These are phyloP conservation scores for Flexamia atlantica DNA, from an alignment of 2,888 invertebrate genomes.

Conservation along the genomic window DNA sequence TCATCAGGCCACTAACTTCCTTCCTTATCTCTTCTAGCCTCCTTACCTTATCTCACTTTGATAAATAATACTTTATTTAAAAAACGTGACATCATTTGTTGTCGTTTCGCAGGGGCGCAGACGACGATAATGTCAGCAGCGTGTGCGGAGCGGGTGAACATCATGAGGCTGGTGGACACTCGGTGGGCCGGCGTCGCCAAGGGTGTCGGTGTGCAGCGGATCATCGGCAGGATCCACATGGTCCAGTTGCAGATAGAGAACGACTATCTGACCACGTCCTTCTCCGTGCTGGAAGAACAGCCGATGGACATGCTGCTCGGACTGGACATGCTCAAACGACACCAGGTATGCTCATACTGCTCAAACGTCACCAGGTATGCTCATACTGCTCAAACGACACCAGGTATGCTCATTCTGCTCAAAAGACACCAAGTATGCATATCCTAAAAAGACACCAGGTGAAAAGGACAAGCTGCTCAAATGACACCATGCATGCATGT, in stretches of 20 bases:
- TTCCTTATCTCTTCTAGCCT: too few relatives aligned
- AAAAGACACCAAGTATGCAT: too few relatives aligned
- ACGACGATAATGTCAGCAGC: conserved; percentile 98
- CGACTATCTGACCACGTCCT: conserved; percentile 96
- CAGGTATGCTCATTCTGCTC: conserved; percentile 88
- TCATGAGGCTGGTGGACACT: conserved; percentile 92
- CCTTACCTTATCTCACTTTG: too few relatives aligned
- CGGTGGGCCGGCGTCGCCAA: conserved; percentile 98
- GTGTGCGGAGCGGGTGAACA: conserved; percentile 96
- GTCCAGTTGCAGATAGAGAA: conserved; percentile 95
- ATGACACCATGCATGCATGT: too few relatives aligned
- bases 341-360: conserved; percentile 94
- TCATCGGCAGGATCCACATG: conserved; percentile 97
- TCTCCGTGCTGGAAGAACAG: conserved; percentile 97
- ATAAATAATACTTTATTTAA: too few relatives aligned
- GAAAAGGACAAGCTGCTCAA: too few relatives aligned
- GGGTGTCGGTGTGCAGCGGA: conserved; percentile 97
- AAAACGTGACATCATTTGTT: too few relatives aligned
- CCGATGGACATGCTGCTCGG: conserved; percentile 99
- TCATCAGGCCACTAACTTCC: too few relatives aligned
- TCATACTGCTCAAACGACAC: conserved; percentile 97
- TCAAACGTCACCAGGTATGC: conserved; percentile 94
- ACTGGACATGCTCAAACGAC: conserved; percentile 97
- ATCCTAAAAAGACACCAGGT: too few relatives aligned
- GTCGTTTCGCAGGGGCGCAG: conserved; percentile 84